phyloP scores from a whole-genome alignment of 1,140 invertebrate genomes.

The Brachystomella parvula region DNA sequence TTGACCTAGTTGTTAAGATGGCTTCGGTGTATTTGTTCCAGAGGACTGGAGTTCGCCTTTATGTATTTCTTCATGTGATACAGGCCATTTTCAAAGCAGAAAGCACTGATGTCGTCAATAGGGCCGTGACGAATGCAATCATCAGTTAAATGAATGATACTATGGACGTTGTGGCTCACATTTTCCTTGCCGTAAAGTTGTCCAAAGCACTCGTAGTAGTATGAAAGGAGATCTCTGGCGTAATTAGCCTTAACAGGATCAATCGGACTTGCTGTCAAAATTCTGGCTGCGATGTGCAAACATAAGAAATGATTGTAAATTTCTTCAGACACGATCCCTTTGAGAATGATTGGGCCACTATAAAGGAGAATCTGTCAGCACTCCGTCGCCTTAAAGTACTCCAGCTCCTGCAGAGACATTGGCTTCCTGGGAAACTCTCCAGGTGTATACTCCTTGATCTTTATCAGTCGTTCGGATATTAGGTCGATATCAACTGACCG shows the following conservation, averaged over 20 bases:
- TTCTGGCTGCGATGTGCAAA: background rate
- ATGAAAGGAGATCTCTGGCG: background rate
- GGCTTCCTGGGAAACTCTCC: conserved; percentile 42
- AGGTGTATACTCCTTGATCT: background rate
- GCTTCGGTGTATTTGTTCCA: no score
- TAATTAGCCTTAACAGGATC: background rate
- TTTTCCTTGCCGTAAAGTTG: background rate
- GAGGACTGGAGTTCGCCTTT: no score
- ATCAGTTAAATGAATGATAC: background rate
- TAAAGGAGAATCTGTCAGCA: conserved; percentile 46
- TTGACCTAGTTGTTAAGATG: no score
- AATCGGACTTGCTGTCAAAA: background rate
- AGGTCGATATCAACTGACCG: background rate
- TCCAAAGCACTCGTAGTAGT: no score
- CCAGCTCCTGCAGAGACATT: conserved; percentile 40
- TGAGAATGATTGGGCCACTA: conserved; percentile 42
- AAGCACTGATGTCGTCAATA: background rate
- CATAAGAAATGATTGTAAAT: conserved; percentile 44
- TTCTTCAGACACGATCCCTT: conserved; percentile 37
- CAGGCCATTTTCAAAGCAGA: background rate
- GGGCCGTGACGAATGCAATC: background rate
- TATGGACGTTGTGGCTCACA: background rate
- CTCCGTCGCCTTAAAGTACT: conserved; percentile 48
- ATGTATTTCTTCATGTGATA: no score
- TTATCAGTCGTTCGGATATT: background rate